A percentile compares a stretch with the other conserved stretches of the same genome.
These are phyloP conservation scores for Podarcis siculus DNA, from an alignment of 2,797 vertebrate genomes.

Conservation along the genomic window DNA sequence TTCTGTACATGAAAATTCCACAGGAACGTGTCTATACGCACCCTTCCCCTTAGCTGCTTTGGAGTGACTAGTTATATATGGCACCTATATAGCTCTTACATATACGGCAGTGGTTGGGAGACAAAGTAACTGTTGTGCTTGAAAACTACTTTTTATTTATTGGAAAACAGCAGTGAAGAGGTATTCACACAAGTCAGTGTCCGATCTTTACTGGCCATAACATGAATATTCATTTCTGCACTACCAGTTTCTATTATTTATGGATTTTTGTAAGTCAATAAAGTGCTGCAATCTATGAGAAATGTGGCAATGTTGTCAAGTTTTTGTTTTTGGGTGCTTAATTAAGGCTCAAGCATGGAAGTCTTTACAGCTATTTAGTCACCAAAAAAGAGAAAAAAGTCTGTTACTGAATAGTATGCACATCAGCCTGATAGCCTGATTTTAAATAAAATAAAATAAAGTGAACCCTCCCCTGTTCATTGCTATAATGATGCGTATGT, in stretches of 20 bases:
- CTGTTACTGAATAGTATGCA: slow-evolving; percentile 1
- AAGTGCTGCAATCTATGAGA: slow-evolving; percentile 27
- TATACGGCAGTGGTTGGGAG: neutral
- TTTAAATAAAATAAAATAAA: neutral
- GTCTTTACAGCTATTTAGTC: neutral
- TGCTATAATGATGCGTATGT: neutral
- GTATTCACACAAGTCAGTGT: neutral
- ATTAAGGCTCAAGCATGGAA: accelerated
- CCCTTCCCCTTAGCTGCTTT: neutral
- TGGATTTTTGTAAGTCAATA: slow-evolving; percentile 52
- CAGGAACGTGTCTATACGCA: neutral
- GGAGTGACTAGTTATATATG: neutral
- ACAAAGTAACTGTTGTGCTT: neutral
- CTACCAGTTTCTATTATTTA: slow-evolving; percentile 55
- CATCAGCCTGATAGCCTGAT: slow-evolving; percentile 11
- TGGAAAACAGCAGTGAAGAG: slow-evolving; percentile 19
- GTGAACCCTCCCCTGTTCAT: neutral
- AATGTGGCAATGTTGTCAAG: neutral
- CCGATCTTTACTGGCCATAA: neutral
- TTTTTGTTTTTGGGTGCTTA: neutral
- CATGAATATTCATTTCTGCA: slow-evolving; percentile 52
- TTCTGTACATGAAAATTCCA: neutral
- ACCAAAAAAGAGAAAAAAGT: neutral
- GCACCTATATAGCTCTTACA: neutral
- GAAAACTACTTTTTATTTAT: neutral